A percentile compares a stretch with the other conserved stretches of the same genome.
These are phyloP conservation scores for Xanthorhoe designata DNA, from an alignment of 2,888 invertebrate genomes.

Conservation along the genomic window DNA sequence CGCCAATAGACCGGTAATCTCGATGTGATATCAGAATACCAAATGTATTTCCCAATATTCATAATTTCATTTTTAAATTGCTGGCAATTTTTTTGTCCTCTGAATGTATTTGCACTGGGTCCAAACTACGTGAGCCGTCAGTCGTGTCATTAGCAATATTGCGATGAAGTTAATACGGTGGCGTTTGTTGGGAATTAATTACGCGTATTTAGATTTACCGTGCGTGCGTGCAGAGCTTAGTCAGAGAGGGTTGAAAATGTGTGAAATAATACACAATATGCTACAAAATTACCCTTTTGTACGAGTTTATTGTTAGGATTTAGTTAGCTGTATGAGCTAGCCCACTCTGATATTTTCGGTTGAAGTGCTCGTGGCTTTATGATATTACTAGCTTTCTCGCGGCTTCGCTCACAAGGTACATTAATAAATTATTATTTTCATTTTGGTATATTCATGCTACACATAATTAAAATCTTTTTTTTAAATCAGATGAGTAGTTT, in stretches of 20 bases:
- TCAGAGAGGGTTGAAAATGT: conserved; percentile 33
- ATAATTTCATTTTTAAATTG: too few species aligned
- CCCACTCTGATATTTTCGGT: background rate
- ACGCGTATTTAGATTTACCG: conserved; percentile 44
- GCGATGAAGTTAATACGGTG: conserved; percentile 43
- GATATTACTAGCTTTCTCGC: too few species aligned
- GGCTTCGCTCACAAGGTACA: too few species aligned
- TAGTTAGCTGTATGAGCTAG: background rate
- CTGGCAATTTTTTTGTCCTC: background rate
- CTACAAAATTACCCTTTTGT: background rate
- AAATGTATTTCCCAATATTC: too few species aligned
- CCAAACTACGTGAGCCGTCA: conserved; percentile 39
- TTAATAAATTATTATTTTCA: too few species aligned
- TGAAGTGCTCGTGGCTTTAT: background rate
- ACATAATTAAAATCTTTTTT: too few species aligned
- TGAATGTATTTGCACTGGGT: conserved; percentile 22
- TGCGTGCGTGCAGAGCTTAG: conserved; percentile 35
- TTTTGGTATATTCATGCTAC: too few species aligned
- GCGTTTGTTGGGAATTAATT: conserved; percentile 45
- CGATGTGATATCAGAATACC: too few species aligned
- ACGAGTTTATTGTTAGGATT: background rate
- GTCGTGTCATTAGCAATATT: conserved; percentile 51
- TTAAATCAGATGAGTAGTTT: too few species aligned
- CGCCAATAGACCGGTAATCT: too few species aligned
- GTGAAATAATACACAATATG: conserved; percentile 6